Base-by-base conservation (phyloP, 2,888 invertebrate genomes). In the Gastracanthus pulcherrimus region DNA sequence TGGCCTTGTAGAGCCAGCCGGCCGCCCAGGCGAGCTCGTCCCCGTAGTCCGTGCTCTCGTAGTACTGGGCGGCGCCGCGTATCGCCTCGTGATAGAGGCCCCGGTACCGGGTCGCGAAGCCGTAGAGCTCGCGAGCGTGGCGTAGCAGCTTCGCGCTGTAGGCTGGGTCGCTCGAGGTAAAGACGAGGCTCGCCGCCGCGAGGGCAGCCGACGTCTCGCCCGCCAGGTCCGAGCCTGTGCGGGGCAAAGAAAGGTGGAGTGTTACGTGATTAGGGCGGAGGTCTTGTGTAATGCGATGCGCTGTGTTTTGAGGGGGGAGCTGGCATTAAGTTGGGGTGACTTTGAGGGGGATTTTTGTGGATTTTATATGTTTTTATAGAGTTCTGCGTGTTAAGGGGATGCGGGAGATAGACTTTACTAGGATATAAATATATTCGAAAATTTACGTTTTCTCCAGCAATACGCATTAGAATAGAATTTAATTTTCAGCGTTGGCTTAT, bases 121-220 rank as follows among this genome's bases (percentile, higher is more conserved):
- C 89, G 86, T 93, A 94, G 41, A 94, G 89, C 84, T 93, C 90
- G 55, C 88, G 90, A 1, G 94, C 92, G 86, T 94, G 94, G n/a
- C 86, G 86, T 23, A 93, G 85, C 62, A 92, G 91, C 51, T 88
- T 81, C 16, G 87, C 87, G 0, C 93, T 91, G 85, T 94, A 94
- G 0, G 87, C 88, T 1, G 88, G 84, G 82, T 94, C 91, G 16
- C 90, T 86, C 51, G 89, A 87, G 13, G 89, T 90, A 81, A 94
- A 94, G 0, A 93, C 92, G 16, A 94, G 87, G 76, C 93, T 93
- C 2, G 93, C 92, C 0, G 94, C 93, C 0, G 94, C 93, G 70
- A 94, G 89, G 4, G 94, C 93, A 0, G 94, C 94, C 0, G 94
- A 93, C 0, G 93, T 93, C 87, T 94, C 94, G 0, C 93, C 94